Evolutionary conservation across 2,797 vertebrate genomes (phyloP).

Genomic region (Typhlichthys subterraneus): DNA sequence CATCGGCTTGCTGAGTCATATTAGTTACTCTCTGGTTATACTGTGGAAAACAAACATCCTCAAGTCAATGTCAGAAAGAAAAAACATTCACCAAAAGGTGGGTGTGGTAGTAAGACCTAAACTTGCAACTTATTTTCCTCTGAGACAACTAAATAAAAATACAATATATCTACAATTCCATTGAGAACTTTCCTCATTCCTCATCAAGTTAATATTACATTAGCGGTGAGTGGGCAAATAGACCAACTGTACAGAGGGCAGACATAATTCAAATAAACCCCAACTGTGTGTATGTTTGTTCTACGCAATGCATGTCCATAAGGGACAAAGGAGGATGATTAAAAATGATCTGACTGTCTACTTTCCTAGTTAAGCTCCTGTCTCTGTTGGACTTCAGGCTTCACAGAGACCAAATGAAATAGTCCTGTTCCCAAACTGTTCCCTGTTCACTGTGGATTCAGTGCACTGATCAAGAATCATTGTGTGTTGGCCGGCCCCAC

Average conservation of each 20-base stretch:
- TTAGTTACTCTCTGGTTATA: slow-evolving; percentile 6
- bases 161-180: too few relatives aligned
- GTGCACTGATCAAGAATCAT: slow-evolving; percentile 20
- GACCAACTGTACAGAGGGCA: too few relatives aligned
- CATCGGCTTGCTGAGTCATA: slow-evolving; percentile 51
- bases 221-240: too few relatives aligned
- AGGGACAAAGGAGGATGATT: not conserved
- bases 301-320: slow-evolving; percentile 6
- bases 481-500: not conserved
- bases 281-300: not conserved
- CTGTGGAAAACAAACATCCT: slow-evolving; percentile 17
- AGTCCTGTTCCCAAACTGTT: slow-evolving; percentile 75
- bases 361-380: slow-evolving; percentile 32
- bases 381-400: slow-evolving; percentile 63
- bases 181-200: too few relatives aligned
- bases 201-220: too few relatives aligned
- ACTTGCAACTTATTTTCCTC: slow-evolving; percentile 10
- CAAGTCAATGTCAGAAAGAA: slow-evolving; percentile 21
- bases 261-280: not conserved
- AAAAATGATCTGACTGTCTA: slow-evolving; percentile 3
- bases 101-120: slow-evolving; percentile 38
- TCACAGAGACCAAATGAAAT: slow-evolving; percentile 73
- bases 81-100: slow-evolving; percentile 20
- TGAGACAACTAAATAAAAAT: slow-evolving; percentile 9
- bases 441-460: slow-evolving; percentile 55